These are phyloP conservation scores for Crepidodera aurea DNA, from an alignment of 2,888 invertebrate species.

Conservation along the genomic window DNA sequence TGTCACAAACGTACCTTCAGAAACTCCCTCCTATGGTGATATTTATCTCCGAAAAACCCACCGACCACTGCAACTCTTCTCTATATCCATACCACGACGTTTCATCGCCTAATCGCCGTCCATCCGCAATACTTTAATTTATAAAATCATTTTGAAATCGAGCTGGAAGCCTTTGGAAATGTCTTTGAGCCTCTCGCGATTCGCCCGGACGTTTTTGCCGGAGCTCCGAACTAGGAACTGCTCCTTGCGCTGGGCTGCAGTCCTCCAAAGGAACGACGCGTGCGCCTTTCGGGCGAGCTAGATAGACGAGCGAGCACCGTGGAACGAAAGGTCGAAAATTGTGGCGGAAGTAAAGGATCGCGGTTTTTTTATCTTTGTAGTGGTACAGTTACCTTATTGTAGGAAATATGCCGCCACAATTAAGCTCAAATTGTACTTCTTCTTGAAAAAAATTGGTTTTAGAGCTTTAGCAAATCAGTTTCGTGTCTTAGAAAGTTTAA, in stretches of 20 bases:
- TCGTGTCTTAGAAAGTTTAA: no score
- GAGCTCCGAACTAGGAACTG: constrained; percentile 55
- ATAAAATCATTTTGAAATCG: constrained; percentile 1
- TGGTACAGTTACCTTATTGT: no score
- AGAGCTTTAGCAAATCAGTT: no score
- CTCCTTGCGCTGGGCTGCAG: constrained; percentile 52
- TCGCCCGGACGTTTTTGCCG: constrained; percentile 46
- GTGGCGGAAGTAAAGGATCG: no score
- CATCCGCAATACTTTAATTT: constrained; percentile 2
- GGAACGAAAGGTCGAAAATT: neutral
- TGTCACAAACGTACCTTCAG: neutral
- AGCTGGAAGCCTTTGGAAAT: constrained; percentile 31
- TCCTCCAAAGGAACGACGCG: constrained; percentile 49
- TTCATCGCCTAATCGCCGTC: neutral
- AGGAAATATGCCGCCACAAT: no score
- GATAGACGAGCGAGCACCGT: neutral
- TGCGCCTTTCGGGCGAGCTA: constrained; percentile 33
- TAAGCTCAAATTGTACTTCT: no score
- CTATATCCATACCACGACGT: neutral
- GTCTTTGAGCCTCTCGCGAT: constrained; percentile 32
- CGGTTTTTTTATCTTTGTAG: no score
- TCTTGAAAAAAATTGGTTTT: no score
- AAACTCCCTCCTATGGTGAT: neutral
- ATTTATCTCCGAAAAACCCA: neutral
- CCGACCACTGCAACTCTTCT: neutral